These are phyloP conservation scores for Entelurus aequoreus DNA, from an alignment of 2,113 vertebrate species.

Conservation along the genomic window DNA sequence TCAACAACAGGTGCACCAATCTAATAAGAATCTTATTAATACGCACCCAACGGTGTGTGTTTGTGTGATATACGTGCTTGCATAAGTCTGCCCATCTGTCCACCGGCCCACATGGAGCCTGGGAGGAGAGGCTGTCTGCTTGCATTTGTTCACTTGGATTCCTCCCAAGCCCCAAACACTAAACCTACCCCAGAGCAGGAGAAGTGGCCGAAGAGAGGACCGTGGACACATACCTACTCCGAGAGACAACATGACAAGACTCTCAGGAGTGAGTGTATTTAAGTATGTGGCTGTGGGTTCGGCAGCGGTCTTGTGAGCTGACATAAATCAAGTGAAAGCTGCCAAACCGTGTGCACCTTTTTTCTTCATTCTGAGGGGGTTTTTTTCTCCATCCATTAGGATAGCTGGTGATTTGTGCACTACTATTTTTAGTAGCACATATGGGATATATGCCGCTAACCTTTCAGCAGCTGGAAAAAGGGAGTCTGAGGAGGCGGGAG, in stretches of 20 bases:
- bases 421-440: slow-evolving; percentile 45
- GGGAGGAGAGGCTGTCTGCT: slow-evolving; percentile 23
- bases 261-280: background rate
- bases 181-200: slow-evolving; percentile 5
- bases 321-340: slow-evolving; percentile 1
- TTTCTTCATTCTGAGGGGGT: slow-evolving; percentile 6
- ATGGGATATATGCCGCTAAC: slow-evolving; percentile 26
- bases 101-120: slow-evolving; percentile 12
- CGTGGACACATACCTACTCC: background rate
- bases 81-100: slow-evolving; percentile 12
- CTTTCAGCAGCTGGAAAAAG: slow-evolving; percentile 30
- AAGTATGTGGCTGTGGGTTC: slow-evolving; percentile 22
- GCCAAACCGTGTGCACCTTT: slow-evolving; percentile 19
- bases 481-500: slow-evolving; percentile 14
- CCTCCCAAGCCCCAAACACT: slow-evolving; percentile 15
- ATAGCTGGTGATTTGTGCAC: slow-evolving; percentile 49
- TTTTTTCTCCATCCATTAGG: slow-evolving; percentile 32
- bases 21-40: background rate
- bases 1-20: too few species aligned
- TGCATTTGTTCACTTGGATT: slow-evolving; percentile 17
- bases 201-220: background rate
- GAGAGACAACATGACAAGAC: background rate
- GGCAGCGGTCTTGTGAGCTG: slow-evolving; percentile 20
- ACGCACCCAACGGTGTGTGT: background rate
- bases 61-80: background rate